Evolutionary conservation across 64 coral and sea anemone genomes (phyloP).

Genomic region (Exaiptasia diaphana): DNA sequence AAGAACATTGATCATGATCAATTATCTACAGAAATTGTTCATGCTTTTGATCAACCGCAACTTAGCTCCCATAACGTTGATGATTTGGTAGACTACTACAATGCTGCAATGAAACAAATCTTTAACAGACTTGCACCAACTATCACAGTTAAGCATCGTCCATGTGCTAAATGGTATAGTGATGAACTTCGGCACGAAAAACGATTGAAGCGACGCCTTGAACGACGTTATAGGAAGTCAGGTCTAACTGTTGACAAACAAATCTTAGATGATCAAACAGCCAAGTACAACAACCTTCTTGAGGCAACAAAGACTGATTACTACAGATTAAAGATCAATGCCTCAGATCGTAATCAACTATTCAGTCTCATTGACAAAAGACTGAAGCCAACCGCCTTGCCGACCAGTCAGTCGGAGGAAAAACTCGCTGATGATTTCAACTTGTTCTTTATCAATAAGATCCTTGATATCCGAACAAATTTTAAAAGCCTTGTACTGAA

Average conservation of each 20-base stretch:
- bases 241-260: not conserved
- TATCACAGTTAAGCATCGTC: not conserved
- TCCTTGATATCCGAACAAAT: no score
- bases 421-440: no score
- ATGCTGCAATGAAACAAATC: not conserved
- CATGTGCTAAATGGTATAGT: not conserved
- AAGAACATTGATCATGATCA: not conserved
- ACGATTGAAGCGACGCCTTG: not conserved
- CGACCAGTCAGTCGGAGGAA: no score
- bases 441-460: no score
- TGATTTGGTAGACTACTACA: not conserved
- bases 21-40: not conserved
- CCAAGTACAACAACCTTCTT: not conserved
- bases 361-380: no score
- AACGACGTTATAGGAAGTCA: not conserved
- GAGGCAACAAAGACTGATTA: no score
- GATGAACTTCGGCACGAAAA: not conserved
- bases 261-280: not conserved
- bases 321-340: no score
- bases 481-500: no score
- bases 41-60: not conserved
- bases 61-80: not conserved
- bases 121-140: not conserved
- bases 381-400: no score
- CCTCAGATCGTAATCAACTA: no score